Evolutionary conservation across 2,888 invertebrate species (phyloP), one percentile per base, ranked within the genome.

Genomic region (Diachrysia chrysitis): DNA sequence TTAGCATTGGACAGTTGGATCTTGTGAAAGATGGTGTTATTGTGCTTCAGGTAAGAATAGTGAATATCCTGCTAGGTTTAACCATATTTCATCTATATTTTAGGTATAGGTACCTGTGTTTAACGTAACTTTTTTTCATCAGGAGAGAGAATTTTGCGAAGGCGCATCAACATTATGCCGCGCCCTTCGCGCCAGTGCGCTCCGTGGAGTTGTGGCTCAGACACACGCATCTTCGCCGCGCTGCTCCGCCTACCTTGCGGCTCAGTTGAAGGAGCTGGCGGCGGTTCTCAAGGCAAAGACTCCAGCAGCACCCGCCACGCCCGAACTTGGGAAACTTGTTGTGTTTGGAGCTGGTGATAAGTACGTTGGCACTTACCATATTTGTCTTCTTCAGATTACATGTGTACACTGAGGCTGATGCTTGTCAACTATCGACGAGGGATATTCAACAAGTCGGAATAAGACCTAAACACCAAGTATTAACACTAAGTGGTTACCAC

Each of bases 91-190:
- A 29, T 29, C 29, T n/a, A n/a, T n/a, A n/a, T n/a, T n/a, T n/a
- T n/a, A n/a, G 25, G 25, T 32, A 10, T 32, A 10, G n/a, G n/a
- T 10, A 10, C 2, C 1, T 32, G 10, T 10, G 32, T 32, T 10
- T 32, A 10, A 32, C 10, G 32, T 9, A 32, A 10, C 16, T 35
- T 51, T 25, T 48, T 1, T 14, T 64, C 14, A 51, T 56, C 23
- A 98, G 98, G 98, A 98, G 85, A 96, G 97, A 66, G 97, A 98
- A 23, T 97, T 98, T 85, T 98, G 98, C 80, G 94, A 97, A 76
- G 98, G 98, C 0, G 97, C 98, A 0, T 98, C 98, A 0, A 96
- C 97, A 0, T 94, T 98, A 71, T 97, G 97, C 60, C 96, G 97
- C 74, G 96, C 97, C 0, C 93, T 98, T n/a, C 96, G 96, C 0